phyloP scores from a whole-genome alignment of 2,888 invertebrate genomes.

The Itoplectis maculator region DNA sequence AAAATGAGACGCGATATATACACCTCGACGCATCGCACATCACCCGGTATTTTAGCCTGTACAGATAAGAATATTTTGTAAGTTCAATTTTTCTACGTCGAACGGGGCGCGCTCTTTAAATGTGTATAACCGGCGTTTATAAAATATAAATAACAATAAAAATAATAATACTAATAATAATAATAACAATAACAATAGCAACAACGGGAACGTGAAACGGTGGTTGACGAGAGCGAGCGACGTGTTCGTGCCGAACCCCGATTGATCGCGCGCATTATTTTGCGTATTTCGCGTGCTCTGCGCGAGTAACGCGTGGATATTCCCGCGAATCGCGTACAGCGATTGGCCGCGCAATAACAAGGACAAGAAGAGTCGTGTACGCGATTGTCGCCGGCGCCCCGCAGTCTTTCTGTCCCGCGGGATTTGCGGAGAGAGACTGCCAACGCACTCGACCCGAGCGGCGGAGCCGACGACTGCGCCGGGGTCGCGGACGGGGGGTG shows the following conservation, averaged over 20 bases:
- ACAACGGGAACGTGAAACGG: conserved; percentile 24
- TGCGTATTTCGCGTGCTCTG: conserved; percentile 27
- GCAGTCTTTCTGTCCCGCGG: neutral
- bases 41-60: conserved; percentile 63
- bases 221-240: conserved; percentile 12
- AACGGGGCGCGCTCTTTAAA: conserved; percentile 62
- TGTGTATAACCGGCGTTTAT: conserved; percentile 63
- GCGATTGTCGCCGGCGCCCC: neutral
- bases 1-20: conserved; percentile 37
- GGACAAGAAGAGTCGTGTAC: neutral
- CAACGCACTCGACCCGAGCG: neutral
- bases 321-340: neutral
- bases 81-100: conserved; percentile 69
- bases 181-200: conserved; percentile 45
- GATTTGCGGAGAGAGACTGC: neutral
- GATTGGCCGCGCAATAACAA: neutral
- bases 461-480: conserved; percentile 1
- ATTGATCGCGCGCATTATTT: conserved; percentile 43
- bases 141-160: conserved; percentile 44
- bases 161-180: conserved; percentile 40
- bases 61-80: conserved; percentile 69
- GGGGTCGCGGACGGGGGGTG: neutral
- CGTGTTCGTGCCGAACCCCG: conserved; percentile 25
- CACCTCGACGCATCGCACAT: conserved; percentile 45
- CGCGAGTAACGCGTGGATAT: neutral